Percentiles rank a stretch among this genome's conserved stretches.
These are phyloP conservation scores for Mesorhabditis spiculigera DNA, from an alignment of 2,888 invertebrate species.

Conservation along the genomic window DNA sequence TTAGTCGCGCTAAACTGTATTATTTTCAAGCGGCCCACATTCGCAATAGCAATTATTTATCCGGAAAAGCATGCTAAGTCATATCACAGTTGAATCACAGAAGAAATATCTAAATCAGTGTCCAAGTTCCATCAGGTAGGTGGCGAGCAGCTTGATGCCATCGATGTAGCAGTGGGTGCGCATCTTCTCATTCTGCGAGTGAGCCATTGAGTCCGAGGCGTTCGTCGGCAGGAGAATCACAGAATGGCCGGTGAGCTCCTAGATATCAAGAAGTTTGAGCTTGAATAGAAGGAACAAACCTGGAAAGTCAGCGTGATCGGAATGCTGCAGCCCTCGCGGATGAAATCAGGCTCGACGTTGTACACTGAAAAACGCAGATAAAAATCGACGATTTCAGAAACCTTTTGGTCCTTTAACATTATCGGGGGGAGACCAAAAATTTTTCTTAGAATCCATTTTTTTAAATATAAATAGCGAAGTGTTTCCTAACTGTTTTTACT, in stretches of 20 bases:
- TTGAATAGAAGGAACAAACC: not conserved
- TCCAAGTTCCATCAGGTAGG: slow-evolving; percentile 51
- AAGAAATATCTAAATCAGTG: not conserved
- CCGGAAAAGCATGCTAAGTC: no score
- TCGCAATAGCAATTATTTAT: no score
- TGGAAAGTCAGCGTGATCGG: slow-evolving; percentile 86
- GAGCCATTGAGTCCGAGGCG: slow-evolving; percentile 91
- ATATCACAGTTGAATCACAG: no score
- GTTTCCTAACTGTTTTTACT: not conserved
- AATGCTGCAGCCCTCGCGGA: slow-evolving; percentile 94
- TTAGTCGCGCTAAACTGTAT: no score
- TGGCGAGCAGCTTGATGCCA: slow-evolving; percentile 52
- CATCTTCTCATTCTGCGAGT: slow-evolving; percentile 96
- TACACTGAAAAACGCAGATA: slow-evolving; percentile 68
- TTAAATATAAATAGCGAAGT: no score
- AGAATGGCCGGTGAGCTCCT: slow-evolving; percentile 70
- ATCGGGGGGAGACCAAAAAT: not conserved
- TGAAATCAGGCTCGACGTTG: slow-evolving; percentile 85
- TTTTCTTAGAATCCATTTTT: no score
- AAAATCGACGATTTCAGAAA: no score
- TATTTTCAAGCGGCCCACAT: no score
- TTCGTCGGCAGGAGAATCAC: slow-evolving; percentile 90
- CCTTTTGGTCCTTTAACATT: slow-evolving; percentile 22
- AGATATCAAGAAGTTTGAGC: slow-evolving; percentile 17
- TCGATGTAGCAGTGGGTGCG: slow-evolving; percentile 65